Base-by-base conservation (phyloP, 2,888 invertebrate genomes). In the Synergus umbraculus region DNA sequence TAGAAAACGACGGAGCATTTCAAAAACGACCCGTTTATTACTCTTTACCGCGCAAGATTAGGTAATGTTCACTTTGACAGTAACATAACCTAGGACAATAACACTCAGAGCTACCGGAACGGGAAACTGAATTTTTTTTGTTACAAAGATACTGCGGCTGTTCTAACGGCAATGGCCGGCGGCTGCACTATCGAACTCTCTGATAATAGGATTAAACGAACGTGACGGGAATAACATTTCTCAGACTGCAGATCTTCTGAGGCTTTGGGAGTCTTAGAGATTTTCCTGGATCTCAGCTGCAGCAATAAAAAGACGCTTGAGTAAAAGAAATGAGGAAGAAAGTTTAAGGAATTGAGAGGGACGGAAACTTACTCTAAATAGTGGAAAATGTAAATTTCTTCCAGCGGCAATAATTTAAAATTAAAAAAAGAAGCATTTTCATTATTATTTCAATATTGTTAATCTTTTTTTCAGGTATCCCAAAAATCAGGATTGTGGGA, bases 401-500 rank as follows among this genome's bases (percentile, higher is more conserved):
- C 4, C 13, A 8, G 37, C 0, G 18, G 13, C 10, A 15, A 10
- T 22, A 22, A 15, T 1, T 66, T 43, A 29, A 29, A 2, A 29
- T 29, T 29, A 29, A 29, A 29, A 29, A 29, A 29, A 29, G 29
- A 29, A 29, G 2, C 1, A 12, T 22, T 66, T 22, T 66, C 41
- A 3, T 66, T 66, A 41, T 66, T 8, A 18, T 73, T 73, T 69
- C 9, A 4, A n/a, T 2, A 63, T 7, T 9, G 13, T 12, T 13
- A 1, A 18, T 9, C 2, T 5, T 29, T 83, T 79, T 64, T 79
- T 7, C 82, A 92, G 92, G 88, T 92, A 58, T 92, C 92, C 58
- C 92, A 92, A 79, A 92, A 92, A 80, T 92, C 92, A 58, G 92
- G 92, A 18, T 89, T 90, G 22, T 91, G 91, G 91, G 91, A 91